Percentiles rank a stretch among this genome's conserved stretches.
Conservation (phyloP, 1,140 invertebrate genomes). For the Brachionus angularis region DNA sequence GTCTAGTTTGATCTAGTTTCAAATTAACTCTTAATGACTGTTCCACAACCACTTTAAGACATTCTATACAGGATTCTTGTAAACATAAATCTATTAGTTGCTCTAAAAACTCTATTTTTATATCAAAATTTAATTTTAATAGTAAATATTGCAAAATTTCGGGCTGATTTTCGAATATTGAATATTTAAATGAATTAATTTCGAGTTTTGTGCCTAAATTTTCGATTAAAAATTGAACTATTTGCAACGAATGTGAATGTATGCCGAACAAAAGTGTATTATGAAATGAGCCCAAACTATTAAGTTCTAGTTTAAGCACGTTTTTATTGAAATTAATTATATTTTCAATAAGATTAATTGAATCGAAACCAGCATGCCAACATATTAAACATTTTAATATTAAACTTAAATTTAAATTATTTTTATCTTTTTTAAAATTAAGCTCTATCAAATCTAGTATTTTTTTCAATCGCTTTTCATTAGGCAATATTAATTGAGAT, state of each 20-base stretch:
- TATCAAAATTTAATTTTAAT: not conserved
- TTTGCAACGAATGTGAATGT: slow-evolving; percentile 8
- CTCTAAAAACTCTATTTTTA: not conserved
- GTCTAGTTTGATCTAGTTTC: not conserved
- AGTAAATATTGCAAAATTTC: slow-evolving; percentile 6
- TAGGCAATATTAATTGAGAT: not conserved
- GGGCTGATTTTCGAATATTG: slow-evolving; percentile 18
- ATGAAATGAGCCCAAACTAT: not conserved
- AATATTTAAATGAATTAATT: not conserved
- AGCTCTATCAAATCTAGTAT: not conserved
- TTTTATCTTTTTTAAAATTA: not conserved
- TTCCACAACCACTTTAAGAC: slow-evolving; percentile 12
- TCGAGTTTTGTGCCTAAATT: not conserved
- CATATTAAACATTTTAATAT: not conserved
- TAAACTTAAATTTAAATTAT: not conserved
- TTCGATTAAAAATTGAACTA: slow-evolving; percentile 13
- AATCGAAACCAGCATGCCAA: slow-evolving; percentile 12
- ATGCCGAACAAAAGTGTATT: slow-evolving; percentile 23
- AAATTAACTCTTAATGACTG: not conserved
- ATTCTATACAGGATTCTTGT: slow-evolving; percentile 13
- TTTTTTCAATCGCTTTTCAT: not conserved
- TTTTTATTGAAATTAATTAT: not conserved
- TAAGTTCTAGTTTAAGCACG: not conserved
- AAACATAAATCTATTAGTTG: not conserved
- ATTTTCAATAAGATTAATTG: not conserved